Percentiles rank a stretch among this genome's conserved stretches.
These are phyloP conservation scores for Brachypteracias leptosomus DNA, from an alignment of 2,113 vertebrate genomes.

Conservation along the genomic window DNA sequence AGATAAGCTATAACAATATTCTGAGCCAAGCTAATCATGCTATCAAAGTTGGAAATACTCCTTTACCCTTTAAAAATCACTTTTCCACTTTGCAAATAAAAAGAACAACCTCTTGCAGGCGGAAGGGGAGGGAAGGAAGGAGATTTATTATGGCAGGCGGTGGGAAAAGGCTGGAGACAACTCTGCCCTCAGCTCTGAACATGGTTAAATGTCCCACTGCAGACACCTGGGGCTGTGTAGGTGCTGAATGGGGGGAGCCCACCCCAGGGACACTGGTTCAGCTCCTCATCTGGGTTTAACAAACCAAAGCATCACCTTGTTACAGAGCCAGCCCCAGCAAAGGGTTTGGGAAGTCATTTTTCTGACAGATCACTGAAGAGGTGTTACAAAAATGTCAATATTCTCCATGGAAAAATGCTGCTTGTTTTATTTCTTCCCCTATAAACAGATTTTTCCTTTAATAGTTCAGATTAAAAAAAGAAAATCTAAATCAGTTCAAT, in stretches of 20 bases:
- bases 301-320: background rate
- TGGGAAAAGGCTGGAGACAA: background rate
- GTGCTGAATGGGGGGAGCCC: fast-evolving
- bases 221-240: fast-evolving
- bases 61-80: constrained; percentile 52
- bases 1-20: constrained; percentile 37
- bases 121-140: background rate
- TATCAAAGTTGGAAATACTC: constrained; percentile 41
- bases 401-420: background rate
- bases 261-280: background rate
- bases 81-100: constrained; percentile 27
- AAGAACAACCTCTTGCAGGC: background rate
- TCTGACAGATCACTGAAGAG: background rate
- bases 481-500: background rate
- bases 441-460: background rate
- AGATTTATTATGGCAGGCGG: background rate
- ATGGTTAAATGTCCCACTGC: fast-evolving
- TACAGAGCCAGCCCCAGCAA: background rate
- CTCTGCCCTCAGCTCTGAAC: fast-evolving
- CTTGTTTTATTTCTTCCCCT: background rate
- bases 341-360: background rate
- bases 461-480: background rate
- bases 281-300: fast-evolving
- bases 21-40: constrained; percentile 29
- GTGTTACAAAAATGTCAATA: background rate